These are phyloP conservation scores for Sceloporus undulatus DNA, from an alignment of 2,113 vertebrate species.

Conservation along the genomic window DNA sequence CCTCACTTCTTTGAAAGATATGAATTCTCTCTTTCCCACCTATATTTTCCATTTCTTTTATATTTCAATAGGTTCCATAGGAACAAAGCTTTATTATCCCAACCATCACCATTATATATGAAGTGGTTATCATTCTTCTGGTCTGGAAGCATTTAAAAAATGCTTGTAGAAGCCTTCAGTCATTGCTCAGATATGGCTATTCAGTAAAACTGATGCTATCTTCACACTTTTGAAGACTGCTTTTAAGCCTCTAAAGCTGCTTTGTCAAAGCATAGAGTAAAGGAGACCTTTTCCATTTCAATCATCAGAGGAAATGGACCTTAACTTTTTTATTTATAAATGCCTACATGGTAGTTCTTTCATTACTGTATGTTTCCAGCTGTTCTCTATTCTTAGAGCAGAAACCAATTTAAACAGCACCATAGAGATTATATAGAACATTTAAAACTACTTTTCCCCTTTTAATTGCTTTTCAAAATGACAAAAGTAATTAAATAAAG, in stretches of 20 bases:
- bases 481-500: not conserved
- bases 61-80: no score
- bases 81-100: no score
- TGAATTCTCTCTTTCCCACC: no score
- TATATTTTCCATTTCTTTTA: no score
- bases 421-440: not conserved
- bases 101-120: no score
- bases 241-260: no score
- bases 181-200: not conserved
- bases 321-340: not conserved
- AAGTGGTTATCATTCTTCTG: no score
- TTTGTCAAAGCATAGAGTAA: no score
- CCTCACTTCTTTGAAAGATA: no score
- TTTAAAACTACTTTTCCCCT: not conserved
- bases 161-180: not conserved
- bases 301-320: not conserved
- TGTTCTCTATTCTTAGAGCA: constrained; percentile 5
- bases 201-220: not conserved
- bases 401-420: constrained; percentile 20
- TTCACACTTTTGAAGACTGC: no score
- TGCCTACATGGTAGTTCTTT: not conserved
- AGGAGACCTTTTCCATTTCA: constrained; percentile 40
- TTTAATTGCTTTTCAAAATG: constrained; percentile 19
- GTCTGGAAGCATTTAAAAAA: no score
- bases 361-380: constrained; percentile 37